Evolutionary conservation across 2,888 invertebrate genomes (phyloP).

Genomic region (Drosophila algonquin): DNA sequence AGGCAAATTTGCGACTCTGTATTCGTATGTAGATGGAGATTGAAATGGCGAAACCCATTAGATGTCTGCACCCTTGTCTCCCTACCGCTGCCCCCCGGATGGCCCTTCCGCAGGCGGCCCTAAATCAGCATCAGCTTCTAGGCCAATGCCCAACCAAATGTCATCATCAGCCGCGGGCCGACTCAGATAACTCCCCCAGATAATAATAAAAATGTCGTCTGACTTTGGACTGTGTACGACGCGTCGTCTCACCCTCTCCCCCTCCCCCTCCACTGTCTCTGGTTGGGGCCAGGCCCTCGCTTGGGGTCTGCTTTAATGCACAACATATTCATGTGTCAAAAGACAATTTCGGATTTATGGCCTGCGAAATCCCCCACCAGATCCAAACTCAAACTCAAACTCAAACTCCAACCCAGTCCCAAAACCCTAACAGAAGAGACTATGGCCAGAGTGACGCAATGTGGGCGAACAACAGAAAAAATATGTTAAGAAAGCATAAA

Average conservation of each 20-base stretch:
- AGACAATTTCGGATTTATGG: slow-evolving; percentile 81
- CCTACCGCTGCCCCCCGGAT: slow-evolving; percentile 10
- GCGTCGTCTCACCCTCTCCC: slow-evolving; percentile 18
- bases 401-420: neutral
- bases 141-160: slow-evolving; percentile 68
- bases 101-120: slow-evolving; percentile 9
- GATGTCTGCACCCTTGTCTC: slow-evolving; percentile 14
- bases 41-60: slow-evolving; percentile 36
- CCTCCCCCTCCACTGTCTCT: neutral
- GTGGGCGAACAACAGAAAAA: slow-evolving; percentile 62
- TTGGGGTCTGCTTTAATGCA: slow-evolving; percentile 73
- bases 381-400: neutral
- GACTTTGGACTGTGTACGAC: slow-evolving; percentile 33
- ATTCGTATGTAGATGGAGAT: slow-evolving; percentile 39
- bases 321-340: slow-evolving; percentile 82
- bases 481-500: slow-evolving; percentile 80
- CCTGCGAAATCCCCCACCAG: slow-evolving; percentile 62
- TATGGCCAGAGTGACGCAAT: slow-evolving; percentile 58
- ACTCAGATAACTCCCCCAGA: slow-evolving; percentile 46
- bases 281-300: slow-evolving; percentile 50
- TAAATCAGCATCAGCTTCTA: slow-evolving; percentile 51
- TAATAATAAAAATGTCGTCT: slow-evolving; percentile 75
- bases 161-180: slow-evolving; percentile 54
- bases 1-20: slow-evolving; percentile 19
- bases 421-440: neutral